A percentile compares a stretch with the other conserved stretches of the same genome.
Evolutionary conservation across 2,888 invertebrate genomes (phyloP).

Genomic region (Ormyrus rosae): DNA sequence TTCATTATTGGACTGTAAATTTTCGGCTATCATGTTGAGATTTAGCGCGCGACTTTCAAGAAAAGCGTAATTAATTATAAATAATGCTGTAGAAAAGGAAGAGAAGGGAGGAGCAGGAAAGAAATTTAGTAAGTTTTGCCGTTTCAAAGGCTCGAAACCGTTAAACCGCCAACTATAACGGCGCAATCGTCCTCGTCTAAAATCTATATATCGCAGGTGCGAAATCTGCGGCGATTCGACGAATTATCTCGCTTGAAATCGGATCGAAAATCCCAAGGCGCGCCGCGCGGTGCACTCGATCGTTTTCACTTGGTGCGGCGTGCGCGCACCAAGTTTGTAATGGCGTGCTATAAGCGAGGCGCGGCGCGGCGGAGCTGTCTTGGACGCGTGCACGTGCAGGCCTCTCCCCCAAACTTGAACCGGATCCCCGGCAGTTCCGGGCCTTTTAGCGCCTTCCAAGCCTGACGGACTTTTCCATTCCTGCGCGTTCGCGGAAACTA

Average conservation of each 20-base stretch:
- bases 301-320: slow-evolving; percentile 55
- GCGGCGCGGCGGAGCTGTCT: slow-evolving; percentile 8
- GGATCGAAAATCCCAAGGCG: slow-evolving; percentile 6
- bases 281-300: slow-evolving; percentile 37
- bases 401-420: slow-evolving; percentile 41
- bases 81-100: no score
- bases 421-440: slow-evolving; percentile 49
- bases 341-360: slow-evolving; percentile 22
- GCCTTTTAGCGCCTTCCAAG: slow-evolving; percentile 56
- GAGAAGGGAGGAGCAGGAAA: no score
- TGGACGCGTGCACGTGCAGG: neutral
- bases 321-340: slow-evolving; percentile 48
- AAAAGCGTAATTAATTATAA: no score
- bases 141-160: no score
- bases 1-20: no score
- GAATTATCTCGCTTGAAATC: slow-evolving; percentile 31
- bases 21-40: no score
- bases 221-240: no score
- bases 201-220: no score
- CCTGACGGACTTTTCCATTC: slow-evolving; percentile 48
- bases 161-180: no score
- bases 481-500: slow-evolving; percentile 47
- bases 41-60: no score
- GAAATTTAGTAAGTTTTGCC: no score
- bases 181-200: no score